Evolutionary conservation across 1,140 invertebrate species (phyloP).

Genomic region (Aphelinus certus): DNA sequence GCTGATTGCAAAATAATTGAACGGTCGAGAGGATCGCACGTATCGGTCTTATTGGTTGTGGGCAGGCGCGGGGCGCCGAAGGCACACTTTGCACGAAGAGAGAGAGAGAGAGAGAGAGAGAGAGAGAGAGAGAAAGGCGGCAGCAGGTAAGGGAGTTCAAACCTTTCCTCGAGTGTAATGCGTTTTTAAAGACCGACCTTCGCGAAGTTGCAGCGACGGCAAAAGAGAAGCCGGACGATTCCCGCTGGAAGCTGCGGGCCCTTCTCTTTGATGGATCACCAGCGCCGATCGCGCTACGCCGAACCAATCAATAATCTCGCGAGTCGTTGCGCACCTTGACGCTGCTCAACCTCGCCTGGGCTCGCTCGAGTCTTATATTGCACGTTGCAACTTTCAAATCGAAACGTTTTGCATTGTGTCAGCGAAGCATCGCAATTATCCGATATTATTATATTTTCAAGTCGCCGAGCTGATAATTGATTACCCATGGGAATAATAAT

Average conservation of each 20-base stretch:
- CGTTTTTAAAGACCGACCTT: slow-evolving; percentile 62
- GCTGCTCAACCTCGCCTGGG: no score
- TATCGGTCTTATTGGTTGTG: slow-evolving; percentile 56
- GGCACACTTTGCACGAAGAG: background rate
- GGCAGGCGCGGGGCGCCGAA: slow-evolving; percentile 15
- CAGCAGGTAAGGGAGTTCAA: slow-evolving; percentile 22
- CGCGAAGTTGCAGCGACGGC: slow-evolving; percentile 22
- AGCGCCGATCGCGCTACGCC: slow-evolving; percentile 53
- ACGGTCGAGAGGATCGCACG: slow-evolving; percentile 49
- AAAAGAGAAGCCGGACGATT: slow-evolving; percentile 19
- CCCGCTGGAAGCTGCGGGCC: slow-evolving; percentile 25
- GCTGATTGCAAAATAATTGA: slow-evolving; percentile 63
- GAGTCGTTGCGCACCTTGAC: no score
- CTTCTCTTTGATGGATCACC: slow-evolving; percentile 57
- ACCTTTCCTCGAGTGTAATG: slow-evolving; percentile 51
- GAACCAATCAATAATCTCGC: slow-evolving; percentile 58
- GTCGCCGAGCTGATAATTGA: no score
- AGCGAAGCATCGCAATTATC: no score
- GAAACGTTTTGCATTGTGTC: no score
- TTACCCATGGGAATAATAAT: no score
- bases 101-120: background rate
- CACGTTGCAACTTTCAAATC: no score
- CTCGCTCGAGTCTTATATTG: no score
- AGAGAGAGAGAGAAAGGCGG: background rate
- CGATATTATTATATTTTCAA: no score